A percentile compares a stretch with the other conserved stretches of the same genome.
These are phyloP conservation scores for Synergus laeviventris DNA, from an alignment of 2,888 invertebrate species.

Conservation along the genomic window DNA sequence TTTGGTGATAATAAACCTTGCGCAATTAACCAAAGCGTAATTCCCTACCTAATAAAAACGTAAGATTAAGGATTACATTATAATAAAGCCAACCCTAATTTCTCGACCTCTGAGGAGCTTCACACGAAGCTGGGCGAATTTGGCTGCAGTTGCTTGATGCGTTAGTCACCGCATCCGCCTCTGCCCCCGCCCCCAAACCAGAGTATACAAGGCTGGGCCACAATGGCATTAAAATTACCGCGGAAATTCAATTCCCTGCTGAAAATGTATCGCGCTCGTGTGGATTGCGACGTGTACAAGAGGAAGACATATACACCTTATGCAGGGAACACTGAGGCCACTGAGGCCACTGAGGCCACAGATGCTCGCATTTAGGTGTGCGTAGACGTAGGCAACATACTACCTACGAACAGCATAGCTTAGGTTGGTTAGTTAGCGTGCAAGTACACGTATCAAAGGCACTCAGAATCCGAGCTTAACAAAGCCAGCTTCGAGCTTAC, in stretches of 20 bases:
- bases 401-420: slow-evolving; percentile 65
- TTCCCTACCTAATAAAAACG: background rate
- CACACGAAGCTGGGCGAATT: slow-evolving; percentile 41
- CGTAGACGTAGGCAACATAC: slow-evolving; percentile 38
- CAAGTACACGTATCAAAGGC: slow-evolving; percentile 77
- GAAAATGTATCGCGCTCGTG: slow-evolving; percentile 67
- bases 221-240: slow-evolving; percentile 74
- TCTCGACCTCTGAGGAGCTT: background rate
- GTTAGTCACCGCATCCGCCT: slow-evolving; percentile 66
- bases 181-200: slow-evolving; percentile 13
- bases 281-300: slow-evolving; percentile 29
- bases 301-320: slow-evolving; percentile 36
- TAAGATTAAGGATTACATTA: no score
- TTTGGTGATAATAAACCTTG: no score
- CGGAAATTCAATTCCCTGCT: slow-evolving; percentile 73
- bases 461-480: slow-evolving; percentile 76
- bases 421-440: slow-evolving; percentile 77
- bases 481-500: slow-evolving; percentile 74
- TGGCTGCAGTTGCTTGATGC: slow-evolving; percentile 47
- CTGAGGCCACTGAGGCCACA: slow-evolving; percentile 10
- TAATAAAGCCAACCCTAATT: slow-evolving; percentile 22
- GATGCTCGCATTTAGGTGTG: slow-evolving; percentile 43
- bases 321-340: background rate
- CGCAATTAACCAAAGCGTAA: no score
- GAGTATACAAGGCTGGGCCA: slow-evolving; percentile 55